phyloP scores from a whole-genome alignment of 2,113 vertebrate genomes.

The Piprites chloris region DNA sequence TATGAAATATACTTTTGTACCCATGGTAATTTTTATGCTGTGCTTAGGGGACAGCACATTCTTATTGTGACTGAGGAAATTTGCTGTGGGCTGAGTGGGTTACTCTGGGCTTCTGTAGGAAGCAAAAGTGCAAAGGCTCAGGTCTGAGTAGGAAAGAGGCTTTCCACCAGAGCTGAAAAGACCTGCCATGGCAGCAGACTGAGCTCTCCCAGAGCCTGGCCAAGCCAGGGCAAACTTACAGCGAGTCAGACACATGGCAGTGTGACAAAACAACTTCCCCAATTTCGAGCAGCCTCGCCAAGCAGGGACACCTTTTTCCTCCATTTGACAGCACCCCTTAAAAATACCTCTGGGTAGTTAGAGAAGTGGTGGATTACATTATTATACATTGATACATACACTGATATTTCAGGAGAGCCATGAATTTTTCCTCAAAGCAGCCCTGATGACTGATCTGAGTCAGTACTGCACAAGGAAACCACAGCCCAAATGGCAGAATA shows the following conservation, averaged over 20 bases:
- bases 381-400: neutral
- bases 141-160: neutral
- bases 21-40: neutral
- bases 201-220: too few species aligned
- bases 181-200: neutral
- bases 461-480: neutral
- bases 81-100: neutral
- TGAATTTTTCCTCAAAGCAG: neutral
- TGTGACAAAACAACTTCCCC: accelerated
- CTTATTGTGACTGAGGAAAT: neutral
- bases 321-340: neutral
- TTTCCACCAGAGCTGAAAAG: neutral
- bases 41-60: neutral
- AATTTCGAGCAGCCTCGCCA: neutral
- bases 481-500: neutral
- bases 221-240: neutral
- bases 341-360: neutral
- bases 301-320: neutral
- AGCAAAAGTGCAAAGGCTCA: neutral
- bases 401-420: neutral
- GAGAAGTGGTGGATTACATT: neutral
- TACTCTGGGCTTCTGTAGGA: neutral
- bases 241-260: neutral
- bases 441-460: neutral
- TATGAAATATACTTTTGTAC: neutral